phyloP scores from a whole-genome alignment of 2,888 invertebrate genomes.

The Trichopria drosophilae region DNA sequence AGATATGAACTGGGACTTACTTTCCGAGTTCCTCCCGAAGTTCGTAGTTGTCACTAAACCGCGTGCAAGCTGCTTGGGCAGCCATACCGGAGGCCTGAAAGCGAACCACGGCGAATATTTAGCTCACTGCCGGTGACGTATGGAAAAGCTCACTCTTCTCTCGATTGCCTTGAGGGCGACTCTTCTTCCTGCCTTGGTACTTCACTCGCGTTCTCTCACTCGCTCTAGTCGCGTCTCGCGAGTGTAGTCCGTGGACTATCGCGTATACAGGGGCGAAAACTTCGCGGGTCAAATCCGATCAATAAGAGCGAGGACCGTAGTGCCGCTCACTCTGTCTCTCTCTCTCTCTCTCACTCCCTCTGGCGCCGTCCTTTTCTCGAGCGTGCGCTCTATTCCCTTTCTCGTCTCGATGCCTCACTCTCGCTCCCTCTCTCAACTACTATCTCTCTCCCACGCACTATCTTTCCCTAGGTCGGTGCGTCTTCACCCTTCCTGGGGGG shows the following conservation, averaged over 20 bases:
- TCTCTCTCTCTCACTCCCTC: constrained; percentile 3
- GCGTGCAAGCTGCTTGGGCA: constrained; percentile 88
- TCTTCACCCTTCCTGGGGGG: constrained; percentile 7
- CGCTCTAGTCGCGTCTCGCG: too few species aligned
- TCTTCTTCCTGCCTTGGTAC: too few species aligned
- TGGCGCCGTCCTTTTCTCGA: constrained; percentile 7
- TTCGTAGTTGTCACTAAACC: constrained; percentile 99
- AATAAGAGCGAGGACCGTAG: constrained; percentile 46
- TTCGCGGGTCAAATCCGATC: constrained; percentile 56
- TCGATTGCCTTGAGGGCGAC: background rate
- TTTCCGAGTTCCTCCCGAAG: constrained; percentile 99
- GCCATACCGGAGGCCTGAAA: constrained; percentile 69
- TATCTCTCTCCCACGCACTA: constrained; percentile 7
- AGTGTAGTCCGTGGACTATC: constrained; percentile 28
- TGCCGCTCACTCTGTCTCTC: constrained; percentile 13
- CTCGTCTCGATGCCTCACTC: constrained; percentile 3
- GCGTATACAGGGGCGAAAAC: constrained; percentile 45
- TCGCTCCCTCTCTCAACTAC: constrained; percentile 5
- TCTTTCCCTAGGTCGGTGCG: background rate
- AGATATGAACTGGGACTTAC: too few species aligned
- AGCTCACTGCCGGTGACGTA: constrained; percentile 37
- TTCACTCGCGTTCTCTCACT: too few species aligned
- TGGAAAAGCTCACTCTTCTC: too few species aligned
- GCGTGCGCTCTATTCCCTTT: background rate
- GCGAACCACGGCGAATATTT: constrained; percentile 35